Conservation (phyloP, 2,113 vertebrate genomes). For the Chloebia gouldiae region DNA sequence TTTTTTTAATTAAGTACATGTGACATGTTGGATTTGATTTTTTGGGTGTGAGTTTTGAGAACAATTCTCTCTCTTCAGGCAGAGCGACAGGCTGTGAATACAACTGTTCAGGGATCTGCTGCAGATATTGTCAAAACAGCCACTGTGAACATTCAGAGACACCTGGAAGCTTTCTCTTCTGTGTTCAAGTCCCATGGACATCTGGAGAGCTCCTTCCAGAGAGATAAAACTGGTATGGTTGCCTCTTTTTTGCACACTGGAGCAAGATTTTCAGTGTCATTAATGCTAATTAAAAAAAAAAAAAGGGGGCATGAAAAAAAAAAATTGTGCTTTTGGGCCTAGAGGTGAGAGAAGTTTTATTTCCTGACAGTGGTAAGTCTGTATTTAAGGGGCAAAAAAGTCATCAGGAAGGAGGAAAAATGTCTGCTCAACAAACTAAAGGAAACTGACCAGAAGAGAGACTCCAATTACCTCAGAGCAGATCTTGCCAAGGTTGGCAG, state of each 20-base stretch:
- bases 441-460: neutral
- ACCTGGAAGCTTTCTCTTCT: constrained; percentile 75
- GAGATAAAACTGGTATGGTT: constrained; percentile 41
- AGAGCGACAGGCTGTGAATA: constrained; percentile 95
- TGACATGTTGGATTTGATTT: neutral
- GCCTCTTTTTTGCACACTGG: neutral
- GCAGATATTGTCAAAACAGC: constrained; percentile 96
- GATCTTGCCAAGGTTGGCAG: neutral
- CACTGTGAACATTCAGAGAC: constrained; percentile 90
- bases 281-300: neutral
- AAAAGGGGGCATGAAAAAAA: neutral
- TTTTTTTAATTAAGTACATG: neutral
- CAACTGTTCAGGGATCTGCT: constrained; percentile 93
- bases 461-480: neutral
- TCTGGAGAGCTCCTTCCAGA: constrained; percentile 50
- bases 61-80: constrained; percentile 73
- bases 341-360: neutral
- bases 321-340: neutral
- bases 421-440: neutral
- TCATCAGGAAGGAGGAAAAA: neutral
- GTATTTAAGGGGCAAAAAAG: neutral
- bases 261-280: neutral
- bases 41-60: neutral
- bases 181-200: constrained; percentile 84
- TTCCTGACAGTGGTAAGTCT: neutral